phyloP scores from a whole-genome alignment of 2,888 invertebrate genomes.

The Anthophora plumipes region DNA sequence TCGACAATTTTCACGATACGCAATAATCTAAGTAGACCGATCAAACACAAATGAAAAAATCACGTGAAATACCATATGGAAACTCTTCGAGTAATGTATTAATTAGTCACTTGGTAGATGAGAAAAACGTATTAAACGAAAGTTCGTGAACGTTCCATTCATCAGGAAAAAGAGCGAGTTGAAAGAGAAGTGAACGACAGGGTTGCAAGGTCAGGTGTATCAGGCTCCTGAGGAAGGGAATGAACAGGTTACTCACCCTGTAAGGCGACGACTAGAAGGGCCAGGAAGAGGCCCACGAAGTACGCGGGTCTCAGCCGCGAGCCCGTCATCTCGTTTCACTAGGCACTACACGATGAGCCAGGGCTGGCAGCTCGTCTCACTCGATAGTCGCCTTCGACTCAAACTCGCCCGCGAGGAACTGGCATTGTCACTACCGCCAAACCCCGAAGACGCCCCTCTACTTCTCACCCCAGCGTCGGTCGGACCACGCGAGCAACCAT shows the following conservation, averaged over 20 bases:
- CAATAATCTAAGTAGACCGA: too few species aligned
- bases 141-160: too few species aligned
- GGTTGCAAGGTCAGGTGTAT: not conserved
- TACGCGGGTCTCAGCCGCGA: conserved; percentile 86
- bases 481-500: conserved; percentile 41
- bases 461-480: conserved; percentile 53
- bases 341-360: conserved; percentile 82
- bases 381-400: conserved; percentile 80
- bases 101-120: too few species aligned
- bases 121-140: too few species aligned
- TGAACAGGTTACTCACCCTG: conserved; percentile 85
- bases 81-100: too few species aligned
- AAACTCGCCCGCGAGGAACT: conserved; percentile 81
- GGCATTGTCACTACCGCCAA: conserved; percentile 78
- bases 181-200: not conserved
- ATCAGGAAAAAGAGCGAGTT: not conserved
- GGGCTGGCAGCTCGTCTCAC: conserved; percentile 80
- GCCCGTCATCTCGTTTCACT: conserved; percentile 87
- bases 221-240: not conserved
- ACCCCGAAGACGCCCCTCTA: conserved; percentile 75
- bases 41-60: too few species aligned
- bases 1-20: too few species aligned
- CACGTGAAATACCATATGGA: too few species aligned
- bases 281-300: conserved; percentile 86
- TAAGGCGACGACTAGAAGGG: conserved; percentile 86